Percentiles rank a stretch among this genome's conserved stretches.
Evolutionary conservation across 53 echinoderm and acorn worm species (phyloP).

Genomic region (Henricia sp.): DNA sequence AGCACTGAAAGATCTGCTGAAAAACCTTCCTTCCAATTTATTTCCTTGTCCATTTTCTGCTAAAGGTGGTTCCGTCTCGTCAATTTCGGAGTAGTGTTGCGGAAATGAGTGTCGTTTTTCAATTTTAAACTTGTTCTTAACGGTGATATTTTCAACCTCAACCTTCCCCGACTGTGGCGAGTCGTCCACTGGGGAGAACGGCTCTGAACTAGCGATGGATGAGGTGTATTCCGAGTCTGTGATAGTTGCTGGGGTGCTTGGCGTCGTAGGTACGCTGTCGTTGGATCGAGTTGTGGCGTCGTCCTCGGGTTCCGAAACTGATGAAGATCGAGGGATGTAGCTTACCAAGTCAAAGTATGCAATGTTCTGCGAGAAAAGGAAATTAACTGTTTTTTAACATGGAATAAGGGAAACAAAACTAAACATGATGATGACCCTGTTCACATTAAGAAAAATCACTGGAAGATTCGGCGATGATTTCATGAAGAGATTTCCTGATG

Average conservation of each 20-base stretch:
- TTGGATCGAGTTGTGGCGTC: conserved; percentile 53
- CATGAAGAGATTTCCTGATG: too few species aligned
- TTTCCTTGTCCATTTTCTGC: background rate
- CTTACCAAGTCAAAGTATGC: conserved; percentile 98
- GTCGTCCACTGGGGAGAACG: conserved; percentile 53
- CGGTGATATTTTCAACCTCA: background rate
- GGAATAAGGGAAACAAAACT: too few species aligned
- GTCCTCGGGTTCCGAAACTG: conserved; percentile 71
- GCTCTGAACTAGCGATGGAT: conserved; percentile 38
- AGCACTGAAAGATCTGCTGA: conserved; percentile 9
- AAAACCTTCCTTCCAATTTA: background rate
- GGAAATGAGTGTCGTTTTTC: conserved; percentile 59
- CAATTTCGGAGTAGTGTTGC: conserved; percentile 56
- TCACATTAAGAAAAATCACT: too few species aligned
- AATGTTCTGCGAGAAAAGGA: conserved; percentile 75
- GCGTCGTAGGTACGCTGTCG: conserved; percentile 28
- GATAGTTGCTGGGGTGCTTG: conserved; percentile 34
- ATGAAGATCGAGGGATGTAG: conserved; percentile 90
- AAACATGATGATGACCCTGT: too few species aligned
- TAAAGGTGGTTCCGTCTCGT: background rate
- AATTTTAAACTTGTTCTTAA: background rate
- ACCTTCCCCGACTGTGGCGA: conserved; percentile 19
- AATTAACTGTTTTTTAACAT: too few species aligned
- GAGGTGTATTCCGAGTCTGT: conserved; percentile 18
- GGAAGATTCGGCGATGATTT: too few species aligned